Base-by-base conservation (phyloP, 1,140 invertebrate species). In the Pantala flavescens region DNA sequence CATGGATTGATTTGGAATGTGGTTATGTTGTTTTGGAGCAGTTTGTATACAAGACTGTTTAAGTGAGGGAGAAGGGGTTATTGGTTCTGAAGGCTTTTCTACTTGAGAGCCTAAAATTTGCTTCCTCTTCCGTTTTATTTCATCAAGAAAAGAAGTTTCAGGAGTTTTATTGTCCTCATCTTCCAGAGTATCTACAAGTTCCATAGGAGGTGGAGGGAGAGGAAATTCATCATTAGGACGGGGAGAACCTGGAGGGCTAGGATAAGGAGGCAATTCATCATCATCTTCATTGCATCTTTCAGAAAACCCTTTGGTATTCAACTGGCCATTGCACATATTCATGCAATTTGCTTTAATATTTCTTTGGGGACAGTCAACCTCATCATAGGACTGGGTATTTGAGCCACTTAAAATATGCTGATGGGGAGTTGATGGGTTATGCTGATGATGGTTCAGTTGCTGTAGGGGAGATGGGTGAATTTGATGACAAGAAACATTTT, bases 121-220 rank as follows among this genome's bases (percentile, higher is more conserved):
- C 23, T 77, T 74, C 49, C 24, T 75, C 49, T 63, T 63, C 12
- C 49, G 49, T 63, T 63, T 63, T 16, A 63, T 63, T 63, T 63
- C 16, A 21, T 63, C 49, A 7, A 63, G 49, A 21, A 63, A 63
- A 21, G 49, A 63, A 21, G 3, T 74, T 73, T 21, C 28, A 28
- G 81, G 79, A 76, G 84, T 79, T 76, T 85, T 83, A 75, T 81
- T 82, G 7, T 87, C 80, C 78, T 89, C 78, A 23, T 74, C 82
- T 75, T 88, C 85, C 78, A 85, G 85, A 10, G 88, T 80, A 0
- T 84, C 82, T 63, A 85, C 86, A 78, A 90, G 82, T 75, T 92
- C 90, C 70, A 92, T 84, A 2, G 90, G 90, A 0, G 92, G 89
- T 1, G 93, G 93, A 42, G 93, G 93, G 23, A 93, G 93, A 43